Percentiles rank a stretch among this genome's conserved stretches.
These are phyloP conservation scores for Arenaria interpres DNA, from an alignment of 2,113 vertebrate species.

Conservation along the genomic window DNA sequence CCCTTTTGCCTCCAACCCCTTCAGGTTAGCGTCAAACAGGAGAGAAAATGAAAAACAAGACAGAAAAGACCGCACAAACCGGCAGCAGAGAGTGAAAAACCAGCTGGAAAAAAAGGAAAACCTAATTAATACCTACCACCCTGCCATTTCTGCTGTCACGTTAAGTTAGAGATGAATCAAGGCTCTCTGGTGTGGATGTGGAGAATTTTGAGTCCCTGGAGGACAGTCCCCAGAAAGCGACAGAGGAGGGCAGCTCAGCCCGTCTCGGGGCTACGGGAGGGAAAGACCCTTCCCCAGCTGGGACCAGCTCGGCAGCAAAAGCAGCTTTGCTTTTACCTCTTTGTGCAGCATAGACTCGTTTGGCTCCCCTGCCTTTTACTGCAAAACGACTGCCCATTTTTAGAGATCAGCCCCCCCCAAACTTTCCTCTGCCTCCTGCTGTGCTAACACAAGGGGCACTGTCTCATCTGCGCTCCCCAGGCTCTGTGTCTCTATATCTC, in stretches of 20 bases:
- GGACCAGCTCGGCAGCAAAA: not conserved
- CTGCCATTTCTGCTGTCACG: not conserved
- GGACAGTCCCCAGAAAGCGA: not conserved
- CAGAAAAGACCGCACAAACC: not conserved
- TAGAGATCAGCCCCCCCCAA: not conserved
- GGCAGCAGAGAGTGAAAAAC: not conserved
- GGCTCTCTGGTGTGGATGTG: not conserved
- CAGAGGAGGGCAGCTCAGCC: not conserved
- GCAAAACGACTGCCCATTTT: fast-evolving
- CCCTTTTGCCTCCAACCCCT: not conserved
- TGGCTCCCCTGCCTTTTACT: not conserved
- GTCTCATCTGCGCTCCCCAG: not conserved
- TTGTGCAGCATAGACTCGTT: fast-evolving
- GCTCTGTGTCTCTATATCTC: not conserved
- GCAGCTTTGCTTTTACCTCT: not conserved
- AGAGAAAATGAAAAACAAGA: not conserved
- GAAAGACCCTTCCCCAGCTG: not conserved
- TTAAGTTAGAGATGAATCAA: not conserved
- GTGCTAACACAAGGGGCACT: fast-evolving
- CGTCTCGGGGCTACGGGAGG: fast-evolving
- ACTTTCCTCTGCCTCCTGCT: not conserved
- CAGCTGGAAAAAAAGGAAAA: not conserved
- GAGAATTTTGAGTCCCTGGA: not conserved
- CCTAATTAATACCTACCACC: not conserved
- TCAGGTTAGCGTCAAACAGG: not conserved